Base-by-base conservation (phyloP, 2,888 invertebrate genomes). In the Caenorhabditis sp. region DNA sequence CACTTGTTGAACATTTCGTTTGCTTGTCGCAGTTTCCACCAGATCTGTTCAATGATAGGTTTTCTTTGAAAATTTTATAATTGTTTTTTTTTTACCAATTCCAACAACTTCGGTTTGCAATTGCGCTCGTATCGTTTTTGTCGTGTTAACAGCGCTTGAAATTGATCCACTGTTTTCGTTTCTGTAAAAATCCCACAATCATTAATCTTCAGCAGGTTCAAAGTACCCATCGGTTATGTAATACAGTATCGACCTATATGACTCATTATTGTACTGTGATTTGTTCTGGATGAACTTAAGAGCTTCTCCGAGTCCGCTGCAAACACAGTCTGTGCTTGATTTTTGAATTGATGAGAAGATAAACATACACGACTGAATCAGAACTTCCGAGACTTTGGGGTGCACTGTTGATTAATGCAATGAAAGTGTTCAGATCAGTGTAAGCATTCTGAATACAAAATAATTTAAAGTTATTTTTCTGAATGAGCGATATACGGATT, bases 221-320 rank as follows among this genome's bases (percentile, higher is more conserved):
- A 53, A 45, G 20, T n/a, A 75, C 70, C 70, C 70, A 37, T 76
- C 63, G 11, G 76, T 56, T 2, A 76, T 35, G 13, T 59, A 71
- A 30, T 59, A 70, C 1, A 76, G 39, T 17, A 65, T 13, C 2
- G 76, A 71, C 7, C 59, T 56, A 1, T 41, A 37, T 4, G 70
- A 63, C 24, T 55, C 52, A 17, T 63, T 39, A 8, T 24, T 20
- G 27, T 76, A 76, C 26, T 39, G 48, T 5, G 76, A 58, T 45
- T 71, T 63, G 8, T 52, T 27, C 13, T 27, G 24, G 6, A 76
- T 76, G 43, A 63, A 76, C 27, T 70, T 58, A 3, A 32, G 15
- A 26, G 76, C 63, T 50, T 65, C 76, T 2, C 22, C 59, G 41
- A 76, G 71, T 13, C 70, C 76, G 4, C 75, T 76, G 13, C 8